Conservation (phyloP, 2,888 invertebrate genomes). For the Caenorhabditis uteleia region DNA sequence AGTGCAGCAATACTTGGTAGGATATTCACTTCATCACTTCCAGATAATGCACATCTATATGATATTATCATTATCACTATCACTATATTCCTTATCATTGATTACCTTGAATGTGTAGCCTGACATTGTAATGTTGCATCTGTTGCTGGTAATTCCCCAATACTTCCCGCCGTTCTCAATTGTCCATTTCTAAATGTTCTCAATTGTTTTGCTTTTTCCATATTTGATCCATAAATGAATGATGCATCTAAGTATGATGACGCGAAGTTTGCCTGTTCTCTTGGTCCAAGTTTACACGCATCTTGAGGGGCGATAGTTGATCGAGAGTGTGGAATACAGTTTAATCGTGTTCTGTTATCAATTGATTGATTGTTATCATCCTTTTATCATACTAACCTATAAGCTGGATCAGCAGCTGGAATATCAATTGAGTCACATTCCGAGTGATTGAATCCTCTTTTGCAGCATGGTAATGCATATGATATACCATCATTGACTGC, state of each 20-base stretch:
- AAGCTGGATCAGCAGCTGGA: slow-evolving; percentile 59
- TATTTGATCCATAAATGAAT: slow-evolving; percentile 87
- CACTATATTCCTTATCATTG: background rate
- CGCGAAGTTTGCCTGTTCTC: slow-evolving; percentile 92
- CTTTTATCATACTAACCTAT: slow-evolving; percentile 32
- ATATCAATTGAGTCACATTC: slow-evolving; percentile 67
- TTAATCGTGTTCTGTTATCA: slow-evolving; percentile 47
- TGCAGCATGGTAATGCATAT: slow-evolving; percentile 63
- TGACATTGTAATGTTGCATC: slow-evolving; percentile 48
- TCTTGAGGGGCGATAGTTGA: slow-evolving; percentile 60
- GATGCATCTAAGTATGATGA: slow-evolving; percentile 82
- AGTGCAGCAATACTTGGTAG: slow-evolving; percentile 62
- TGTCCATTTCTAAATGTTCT: slow-evolving; percentile 80
- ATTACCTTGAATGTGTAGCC: slow-evolving; percentile 28
- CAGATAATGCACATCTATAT: slow-evolving; percentile 47
- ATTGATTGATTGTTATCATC: slow-evolving; percentile 10
- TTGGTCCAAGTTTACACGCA: slow-evolving; percentile 63
- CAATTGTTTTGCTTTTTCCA: slow-evolving; percentile 80
- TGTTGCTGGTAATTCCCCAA: slow-evolving; percentile 51
- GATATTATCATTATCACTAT: background rate
- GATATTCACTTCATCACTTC: slow-evolving; percentile 64
- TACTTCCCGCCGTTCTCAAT: slow-evolving; percentile 53
- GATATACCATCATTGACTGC: slow-evolving; percentile 26
- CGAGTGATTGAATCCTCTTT: slow-evolving; percentile 58
- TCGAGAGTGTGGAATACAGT: slow-evolving; percentile 59